Conservation (phyloP, 2,888 invertebrate genomes). For the Octodonta nipae region DNA sequence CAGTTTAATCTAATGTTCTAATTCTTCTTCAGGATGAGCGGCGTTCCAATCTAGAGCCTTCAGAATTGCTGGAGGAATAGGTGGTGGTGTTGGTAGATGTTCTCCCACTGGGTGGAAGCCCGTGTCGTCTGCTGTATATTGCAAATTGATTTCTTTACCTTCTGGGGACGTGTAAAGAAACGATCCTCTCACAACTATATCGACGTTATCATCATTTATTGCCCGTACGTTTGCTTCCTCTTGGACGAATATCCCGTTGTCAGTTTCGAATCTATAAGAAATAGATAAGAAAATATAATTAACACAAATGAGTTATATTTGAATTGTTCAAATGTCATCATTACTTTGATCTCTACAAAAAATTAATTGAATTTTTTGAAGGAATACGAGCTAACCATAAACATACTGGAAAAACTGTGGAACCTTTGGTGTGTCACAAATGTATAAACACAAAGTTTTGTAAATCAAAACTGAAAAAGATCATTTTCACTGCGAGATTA, state of each 20-base stretch:
- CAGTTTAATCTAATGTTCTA: no score
- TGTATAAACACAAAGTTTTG: no score
- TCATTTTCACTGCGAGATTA: no score
- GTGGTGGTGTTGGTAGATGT: slow-evolving; percentile 32
- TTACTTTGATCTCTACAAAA: no score
- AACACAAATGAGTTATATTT: no score
- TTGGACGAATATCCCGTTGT: slow-evolving; percentile 32
- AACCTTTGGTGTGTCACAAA: no score
- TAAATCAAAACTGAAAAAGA: no score
- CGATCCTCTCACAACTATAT: slow-evolving; percentile 23
- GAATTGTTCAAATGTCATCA: no score
- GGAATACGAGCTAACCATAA: no score
- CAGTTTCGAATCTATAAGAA: slow-evolving; percentile 42
- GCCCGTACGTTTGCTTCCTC: slow-evolving; percentile 9
- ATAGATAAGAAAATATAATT: no score
- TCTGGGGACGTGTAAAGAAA: slow-evolving; percentile 40
- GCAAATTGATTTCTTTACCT: slow-evolving; percentile 36
- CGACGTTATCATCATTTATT: slow-evolving; percentile 13
- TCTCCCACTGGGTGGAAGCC: slow-evolving; percentile 40
- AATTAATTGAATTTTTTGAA: no score
- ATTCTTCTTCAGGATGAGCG: slow-evolving; percentile 33
- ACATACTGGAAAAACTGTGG: no score
- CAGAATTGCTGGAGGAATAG: slow-evolving; percentile 43
- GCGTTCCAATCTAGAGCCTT: slow-evolving; percentile 42
- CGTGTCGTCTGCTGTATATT: slow-evolving; percentile 42